phyloP scores from a whole-genome alignment of 2,797 vertebrate species.

The Melanotaenia pygmaea region DNA sequence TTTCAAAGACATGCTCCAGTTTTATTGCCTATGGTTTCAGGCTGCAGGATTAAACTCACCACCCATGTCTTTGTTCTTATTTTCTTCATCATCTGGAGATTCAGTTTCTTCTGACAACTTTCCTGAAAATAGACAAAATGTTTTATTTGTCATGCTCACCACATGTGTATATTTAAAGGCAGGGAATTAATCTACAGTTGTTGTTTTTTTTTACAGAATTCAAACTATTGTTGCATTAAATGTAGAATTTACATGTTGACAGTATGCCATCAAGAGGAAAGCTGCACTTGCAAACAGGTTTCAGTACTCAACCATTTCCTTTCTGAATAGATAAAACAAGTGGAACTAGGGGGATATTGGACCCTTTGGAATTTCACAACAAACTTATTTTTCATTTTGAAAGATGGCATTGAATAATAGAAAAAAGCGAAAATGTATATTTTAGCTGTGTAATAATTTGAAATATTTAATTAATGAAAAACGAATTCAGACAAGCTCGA shows the following conservation, averaged over 20 bases:
- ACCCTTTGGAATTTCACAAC: neutral
- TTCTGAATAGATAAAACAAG: neutral
- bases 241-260: neutral
- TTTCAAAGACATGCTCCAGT: neutral
- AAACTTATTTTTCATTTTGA: neutral
- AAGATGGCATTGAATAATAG: neutral
- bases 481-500: too few relatives aligned
- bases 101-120: constrained; percentile 75
- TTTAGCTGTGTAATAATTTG: too few relatives aligned
- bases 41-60: constrained; percentile 68
- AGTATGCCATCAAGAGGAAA: neutral
- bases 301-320: neutral
- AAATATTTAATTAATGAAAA: too few relatives aligned
- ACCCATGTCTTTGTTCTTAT: constrained; percentile 58
- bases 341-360: neutral
- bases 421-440: neutral
- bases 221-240: neutral
- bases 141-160: neutral
- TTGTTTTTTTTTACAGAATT: neutral
- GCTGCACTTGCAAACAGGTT: neutral
- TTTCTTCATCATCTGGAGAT: constrained; percentile 69
- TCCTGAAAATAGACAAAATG: constrained; percentile 64
- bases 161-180: neutral
- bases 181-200: too few relatives aligned
- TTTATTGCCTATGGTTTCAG: neutral